phyloP scores from a whole-genome alignment of 2,888 invertebrate genomes.

The Nomada fucata region DNA sequence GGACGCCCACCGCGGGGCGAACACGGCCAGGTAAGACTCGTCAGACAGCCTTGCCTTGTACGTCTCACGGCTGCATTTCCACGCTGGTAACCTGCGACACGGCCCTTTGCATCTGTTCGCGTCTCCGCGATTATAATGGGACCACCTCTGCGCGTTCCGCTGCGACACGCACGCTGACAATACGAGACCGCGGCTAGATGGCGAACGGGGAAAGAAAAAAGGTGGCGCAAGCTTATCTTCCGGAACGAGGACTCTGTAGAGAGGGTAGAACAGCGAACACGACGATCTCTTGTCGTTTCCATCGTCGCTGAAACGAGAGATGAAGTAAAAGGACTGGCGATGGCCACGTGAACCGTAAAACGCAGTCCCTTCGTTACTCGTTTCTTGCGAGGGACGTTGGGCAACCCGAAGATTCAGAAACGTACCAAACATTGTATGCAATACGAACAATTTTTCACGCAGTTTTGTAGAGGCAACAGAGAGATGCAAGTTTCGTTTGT shows the following conservation, averaged over 20 bases:
- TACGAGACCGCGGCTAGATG: neutral
- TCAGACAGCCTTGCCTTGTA: constrained; percentile 63
- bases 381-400: too few species aligned
- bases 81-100: constrained; percentile 62
- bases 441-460: too few species aligned
- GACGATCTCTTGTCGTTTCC: neutral
- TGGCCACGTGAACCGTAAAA: too few species aligned
- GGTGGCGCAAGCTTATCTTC: constrained; percentile 1
- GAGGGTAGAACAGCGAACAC: neutral
- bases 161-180: constrained; percentile 44
- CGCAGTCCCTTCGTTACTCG: too few species aligned
- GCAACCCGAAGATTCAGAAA: too few species aligned
- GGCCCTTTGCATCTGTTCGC: constrained; percentile 58
- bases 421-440: too few species aligned
- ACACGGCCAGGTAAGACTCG: constrained; percentile 22
- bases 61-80: constrained; percentile 61
- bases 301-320: neutral
- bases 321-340: neutral
- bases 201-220: neutral
- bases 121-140: constrained; percentile 61
- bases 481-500: too few species aligned
- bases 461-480: too few species aligned
- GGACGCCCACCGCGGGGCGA: constrained; percentile 55
- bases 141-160: constrained; percentile 63
- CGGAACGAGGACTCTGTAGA: neutral